Conservation (phyloP, 92 coral and sea anemone genomes). For the Isaurus tuberculatus region DNA sequence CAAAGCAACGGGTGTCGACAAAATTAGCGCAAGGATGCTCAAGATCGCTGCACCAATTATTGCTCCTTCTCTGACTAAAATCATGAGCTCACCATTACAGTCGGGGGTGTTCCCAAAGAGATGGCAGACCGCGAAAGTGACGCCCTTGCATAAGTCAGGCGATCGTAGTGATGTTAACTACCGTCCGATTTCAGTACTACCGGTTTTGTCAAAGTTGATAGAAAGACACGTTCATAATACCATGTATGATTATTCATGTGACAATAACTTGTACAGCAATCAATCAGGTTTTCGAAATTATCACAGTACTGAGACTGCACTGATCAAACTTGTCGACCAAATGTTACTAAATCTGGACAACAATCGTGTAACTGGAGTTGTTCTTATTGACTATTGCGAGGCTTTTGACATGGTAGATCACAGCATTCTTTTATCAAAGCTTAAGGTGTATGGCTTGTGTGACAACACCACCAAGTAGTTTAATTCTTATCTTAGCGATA, state of each 20-base stretch:
- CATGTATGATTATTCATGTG: slow-evolving; percentile 42
- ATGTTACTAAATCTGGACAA: slow-evolving; percentile 51
- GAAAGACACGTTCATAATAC: slow-evolving; percentile 48
- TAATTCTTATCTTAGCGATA: slow-evolving; percentile 51
- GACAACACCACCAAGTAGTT: slow-evolving; percentile 45
- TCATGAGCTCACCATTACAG: slow-evolving; percentile 54
- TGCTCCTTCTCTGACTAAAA: slow-evolving; percentile 60
- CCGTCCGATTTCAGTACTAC: slow-evolving; percentile 55
- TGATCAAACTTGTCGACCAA: slow-evolving; percentile 60
- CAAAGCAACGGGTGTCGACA: slow-evolving; percentile 68
- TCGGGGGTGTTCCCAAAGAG: slow-evolving; percentile 57
- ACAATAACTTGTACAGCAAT: slow-evolving; percentile 50
- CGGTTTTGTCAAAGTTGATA: slow-evolving; percentile 53
- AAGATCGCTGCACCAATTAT: slow-evolving; percentile 63
- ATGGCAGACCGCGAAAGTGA: slow-evolving; percentile 66
- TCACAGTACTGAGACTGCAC: slow-evolving; percentile 57
- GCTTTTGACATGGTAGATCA: slow-evolving; percentile 64
- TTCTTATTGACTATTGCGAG: slow-evolving; percentile 56
- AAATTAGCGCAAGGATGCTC: slow-evolving; percentile 63
- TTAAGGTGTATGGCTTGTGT: slow-evolving; percentile 45
- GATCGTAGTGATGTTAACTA: slow-evolving; percentile 37
- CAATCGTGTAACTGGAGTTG: slow-evolving; percentile 52
- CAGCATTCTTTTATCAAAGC: slow-evolving; percentile 44
- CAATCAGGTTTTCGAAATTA: slow-evolving; percentile 67
- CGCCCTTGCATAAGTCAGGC: slow-evolving; percentile 55